phyloP scores from a whole-genome alignment of 2,113 vertebrate genomes.

The Prunella himalayana region DNA sequence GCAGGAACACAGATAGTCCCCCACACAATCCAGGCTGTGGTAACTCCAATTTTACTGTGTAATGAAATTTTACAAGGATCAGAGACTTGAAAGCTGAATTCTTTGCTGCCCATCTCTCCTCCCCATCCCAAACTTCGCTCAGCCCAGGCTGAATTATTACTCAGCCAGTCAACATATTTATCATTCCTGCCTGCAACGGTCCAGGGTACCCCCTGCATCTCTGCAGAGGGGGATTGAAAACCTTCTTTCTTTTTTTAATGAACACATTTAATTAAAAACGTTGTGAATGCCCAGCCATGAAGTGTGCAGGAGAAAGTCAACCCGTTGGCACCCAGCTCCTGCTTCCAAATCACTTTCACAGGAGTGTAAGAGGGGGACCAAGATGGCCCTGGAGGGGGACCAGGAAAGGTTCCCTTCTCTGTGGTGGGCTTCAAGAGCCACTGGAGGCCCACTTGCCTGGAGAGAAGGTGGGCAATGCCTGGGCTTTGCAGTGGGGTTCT shows the following conservation, averaged over 20 bases:
- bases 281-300: not conserved
- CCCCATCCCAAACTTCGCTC: not conserved
- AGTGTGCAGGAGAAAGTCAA: not conserved
- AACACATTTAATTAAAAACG: constrained; percentile 41
- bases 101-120: not conserved
- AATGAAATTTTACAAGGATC: constrained; percentile 47
- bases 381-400: not conserved
- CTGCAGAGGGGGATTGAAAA: constrained; percentile 16
- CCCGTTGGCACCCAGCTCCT: not conserved
- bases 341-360: not conserved
- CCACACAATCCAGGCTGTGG: not conserved
- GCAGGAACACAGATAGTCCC: not conserved
- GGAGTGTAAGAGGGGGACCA: not conserved
- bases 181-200: constrained; percentile 54
- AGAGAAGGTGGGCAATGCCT: not conserved
- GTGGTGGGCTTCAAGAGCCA: not conserved
- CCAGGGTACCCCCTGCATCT: constrained; percentile 34
- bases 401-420: not conserved
- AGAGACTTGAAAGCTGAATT: constrained; percentile 9
- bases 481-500: not conserved
- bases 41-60: constrained; percentile 44
- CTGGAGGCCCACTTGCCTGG: not conserved
- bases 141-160: constrained; percentile 31
- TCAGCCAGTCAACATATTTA: constrained; percentile 39
- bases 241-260: constrained; percentile 27